Evolutionary conservation across 2,888 invertebrate species (phyloP).

Genomic region (Lasius fuliginosus): DNA sequence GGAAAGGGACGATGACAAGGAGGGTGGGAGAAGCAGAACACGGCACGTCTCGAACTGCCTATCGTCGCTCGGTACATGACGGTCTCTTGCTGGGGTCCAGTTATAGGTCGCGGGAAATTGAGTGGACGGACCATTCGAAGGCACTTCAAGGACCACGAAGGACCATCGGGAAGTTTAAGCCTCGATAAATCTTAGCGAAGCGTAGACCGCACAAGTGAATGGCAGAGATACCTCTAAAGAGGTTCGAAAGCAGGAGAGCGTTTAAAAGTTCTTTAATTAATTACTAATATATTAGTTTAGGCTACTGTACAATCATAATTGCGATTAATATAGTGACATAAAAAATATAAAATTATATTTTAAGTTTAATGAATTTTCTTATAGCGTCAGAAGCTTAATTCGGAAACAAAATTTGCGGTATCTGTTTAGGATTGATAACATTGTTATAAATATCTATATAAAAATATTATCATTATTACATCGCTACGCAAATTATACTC

Average conservation of each 20-base stretch:
- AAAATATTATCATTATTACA: too few species aligned
- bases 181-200: not conserved
- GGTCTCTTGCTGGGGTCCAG: conserved; percentile 14
- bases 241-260: not conserved
- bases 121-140: conserved; percentile 34
- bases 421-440: not conserved
- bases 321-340: too few species aligned
- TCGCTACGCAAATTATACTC: too few species aligned
- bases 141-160: conserved; percentile 31
- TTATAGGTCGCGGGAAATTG: conserved; percentile 48
- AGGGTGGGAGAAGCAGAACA: not conserved
- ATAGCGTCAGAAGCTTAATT: not conserved
- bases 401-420: not conserved
- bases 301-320: not conserved
- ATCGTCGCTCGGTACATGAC: conserved; percentile 22
- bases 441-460: too few species aligned
- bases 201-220: not conserved
- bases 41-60: conserved; percentile 36
- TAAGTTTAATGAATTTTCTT: not conserved
- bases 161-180: not conserved
- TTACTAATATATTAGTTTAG: conserved; percentile 51
- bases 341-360: not conserved
- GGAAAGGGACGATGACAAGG: conserved; percentile 29
- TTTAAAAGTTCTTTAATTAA: not conserved
- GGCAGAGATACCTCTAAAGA: not conserved